Evolutionary conservation across 2,888 invertebrate genomes (phyloP).

Genomic region (Meliscaeva auricollis): DNA sequence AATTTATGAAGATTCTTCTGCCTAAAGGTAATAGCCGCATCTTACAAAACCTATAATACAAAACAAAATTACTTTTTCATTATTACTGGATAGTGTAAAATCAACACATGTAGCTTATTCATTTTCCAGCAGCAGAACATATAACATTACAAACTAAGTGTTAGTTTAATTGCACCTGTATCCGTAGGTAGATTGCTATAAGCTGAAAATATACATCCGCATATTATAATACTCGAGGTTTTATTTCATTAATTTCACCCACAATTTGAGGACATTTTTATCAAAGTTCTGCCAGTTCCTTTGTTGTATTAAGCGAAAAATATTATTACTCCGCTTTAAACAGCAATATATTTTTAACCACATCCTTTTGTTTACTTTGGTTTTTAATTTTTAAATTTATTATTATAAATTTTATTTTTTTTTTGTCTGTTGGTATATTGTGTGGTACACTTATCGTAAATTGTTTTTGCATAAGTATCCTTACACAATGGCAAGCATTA

Average conservation of each 20-base stretch:
- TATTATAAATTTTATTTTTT: slow-evolving; percentile 27
- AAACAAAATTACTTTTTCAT: too few species aligned
- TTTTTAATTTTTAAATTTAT: slow-evolving; percentile 49
- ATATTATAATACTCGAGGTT: slow-evolving; percentile 18
- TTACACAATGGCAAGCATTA: neutral
- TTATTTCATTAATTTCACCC: slow-evolving; percentile 52
- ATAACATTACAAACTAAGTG: slow-evolving; percentile 39
- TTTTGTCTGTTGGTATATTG: slow-evolving; percentile 18
- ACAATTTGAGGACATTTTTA: slow-evolving; percentile 59
- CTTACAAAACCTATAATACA: too few species aligned
- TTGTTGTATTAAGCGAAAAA: slow-evolving; percentile 8
- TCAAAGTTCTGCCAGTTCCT: slow-evolving; percentile 39
- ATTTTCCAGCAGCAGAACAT: too few species aligned
- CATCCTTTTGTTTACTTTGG: slow-evolving; percentile 51
- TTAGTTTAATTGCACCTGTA: slow-evolving; percentile 21
- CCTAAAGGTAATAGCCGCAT: too few species aligned
- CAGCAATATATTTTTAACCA: slow-evolving; percentile 41
- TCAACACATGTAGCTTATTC: slow-evolving; percentile 44
- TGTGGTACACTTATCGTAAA: slow-evolving; percentile 34
- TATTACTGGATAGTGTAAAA: slow-evolving; percentile 46
- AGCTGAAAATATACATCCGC: slow-evolving; percentile 20
- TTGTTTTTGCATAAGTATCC: slow-evolving; percentile 18
- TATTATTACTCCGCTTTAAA: slow-evolving; percentile 50
- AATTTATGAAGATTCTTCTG: too few species aligned
- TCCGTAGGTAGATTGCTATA: neutral